phyloP scores from a whole-genome alignment of 2,797 vertebrate genomes.

The Rhinoraja longicauda region DNA sequence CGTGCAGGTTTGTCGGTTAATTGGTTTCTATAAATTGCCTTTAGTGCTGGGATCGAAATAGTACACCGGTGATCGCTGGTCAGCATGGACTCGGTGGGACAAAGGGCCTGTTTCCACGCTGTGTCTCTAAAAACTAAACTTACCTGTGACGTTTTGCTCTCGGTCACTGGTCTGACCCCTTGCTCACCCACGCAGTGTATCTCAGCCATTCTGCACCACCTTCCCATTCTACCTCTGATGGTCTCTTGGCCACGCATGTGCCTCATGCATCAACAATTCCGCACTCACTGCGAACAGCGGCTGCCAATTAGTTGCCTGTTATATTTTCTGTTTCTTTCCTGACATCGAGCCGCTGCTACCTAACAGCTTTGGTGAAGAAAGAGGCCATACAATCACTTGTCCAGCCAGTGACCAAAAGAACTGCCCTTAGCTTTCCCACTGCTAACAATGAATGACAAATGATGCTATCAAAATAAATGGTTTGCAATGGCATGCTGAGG shows the following conservation, averaged over 20 bases:
- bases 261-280: not conserved
- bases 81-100: no score
- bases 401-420: slow-evolving; percentile 66
- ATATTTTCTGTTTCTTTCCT: not conserved
- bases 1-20: no score
- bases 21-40: no score
- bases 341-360: not conserved
- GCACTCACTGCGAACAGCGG: not conserved
- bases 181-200: not conserved
- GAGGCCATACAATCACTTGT: slow-evolving; percentile 45
- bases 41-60: no score
- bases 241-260: no score
- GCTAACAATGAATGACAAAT: slow-evolving; percentile 85
- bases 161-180: not conserved
- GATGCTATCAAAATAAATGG: slow-evolving; percentile 88
- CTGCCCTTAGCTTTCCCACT: slow-evolving; percentile 72
- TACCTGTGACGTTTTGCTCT: not conserved
- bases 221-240: not conserved
- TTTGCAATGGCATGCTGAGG: slow-evolving; percentile 80
- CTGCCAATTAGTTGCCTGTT: not conserved
- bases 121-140: not conserved
- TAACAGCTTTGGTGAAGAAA: not conserved
- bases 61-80: no score
- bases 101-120: no score
- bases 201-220: not conserved